Conservation (phyloP, 2,113 vertebrate genomes). For the Artemisiospiza belli region DNA sequence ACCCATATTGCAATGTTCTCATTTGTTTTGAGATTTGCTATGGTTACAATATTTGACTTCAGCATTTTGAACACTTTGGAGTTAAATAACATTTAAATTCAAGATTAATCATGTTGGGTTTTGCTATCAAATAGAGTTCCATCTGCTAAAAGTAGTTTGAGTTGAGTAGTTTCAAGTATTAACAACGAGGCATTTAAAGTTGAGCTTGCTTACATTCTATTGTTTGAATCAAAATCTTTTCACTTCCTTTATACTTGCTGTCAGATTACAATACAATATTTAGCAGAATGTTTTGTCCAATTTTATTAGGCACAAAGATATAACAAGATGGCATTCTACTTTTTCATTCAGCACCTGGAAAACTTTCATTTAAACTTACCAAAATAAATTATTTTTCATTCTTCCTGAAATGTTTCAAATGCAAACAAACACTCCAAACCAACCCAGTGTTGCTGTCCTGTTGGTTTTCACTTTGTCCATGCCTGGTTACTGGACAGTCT, state of each 20-base stretch:
- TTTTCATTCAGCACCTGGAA: background rate
- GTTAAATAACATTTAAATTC: constrained; percentile 17
- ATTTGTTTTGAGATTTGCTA: constrained; percentile 30
- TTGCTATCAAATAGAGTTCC: background rate
- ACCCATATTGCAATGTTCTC: background rate
- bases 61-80: background rate
- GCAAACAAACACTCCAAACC: background rate
- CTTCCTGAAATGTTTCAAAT: background rate
- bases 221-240: background rate
- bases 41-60: constrained; percentile 24
- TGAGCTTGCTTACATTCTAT: background rate
- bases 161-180: background rate
- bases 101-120: background rate
- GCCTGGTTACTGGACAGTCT: background rate
- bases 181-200: background rate
- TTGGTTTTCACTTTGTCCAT: background rate
- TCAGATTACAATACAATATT: background rate
- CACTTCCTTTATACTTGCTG: background rate
- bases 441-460: background rate
- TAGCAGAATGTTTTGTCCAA: background rate
- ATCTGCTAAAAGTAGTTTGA: background rate
- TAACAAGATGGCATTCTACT: background rate
- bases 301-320: background rate
- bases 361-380: background rate
- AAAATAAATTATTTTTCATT: background rate